These are phyloP conservation scores for Aelia acuminata DNA, from an alignment of 2,888 invertebrate species.

Conservation along the genomic window DNA sequence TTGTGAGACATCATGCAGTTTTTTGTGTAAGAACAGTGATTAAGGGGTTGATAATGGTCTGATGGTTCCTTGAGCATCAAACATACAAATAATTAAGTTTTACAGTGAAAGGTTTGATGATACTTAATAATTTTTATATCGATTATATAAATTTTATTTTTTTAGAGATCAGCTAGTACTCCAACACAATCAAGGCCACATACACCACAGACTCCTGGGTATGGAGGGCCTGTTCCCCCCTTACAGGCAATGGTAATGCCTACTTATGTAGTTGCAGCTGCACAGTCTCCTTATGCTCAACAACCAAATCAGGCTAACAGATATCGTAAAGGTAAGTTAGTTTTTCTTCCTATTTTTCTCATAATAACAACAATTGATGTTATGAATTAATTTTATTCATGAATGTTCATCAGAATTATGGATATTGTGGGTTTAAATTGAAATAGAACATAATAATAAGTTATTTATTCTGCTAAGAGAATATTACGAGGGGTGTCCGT, in stretches of 20 bases:
- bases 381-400: background rate
- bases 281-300: slow-evolving; percentile 66
- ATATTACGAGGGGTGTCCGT: no score
- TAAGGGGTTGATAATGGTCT: background rate
- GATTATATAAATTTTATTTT: slow-evolving; percentile 55
- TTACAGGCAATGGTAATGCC: slow-evolving; percentile 68
- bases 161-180: slow-evolving; percentile 75
- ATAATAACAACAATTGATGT: background rate
- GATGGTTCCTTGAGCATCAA: background rate
- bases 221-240: slow-evolving; percentile 67
- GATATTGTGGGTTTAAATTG: background rate
- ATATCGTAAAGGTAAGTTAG: slow-evolving; percentile 69
- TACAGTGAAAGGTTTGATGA: background rate
- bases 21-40: background rate
- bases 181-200: slow-evolving; percentile 83
- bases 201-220: slow-evolving; percentile 84
- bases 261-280: slow-evolving; percentile 69
- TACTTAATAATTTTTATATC: background rate
- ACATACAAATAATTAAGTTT: background rate
- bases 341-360: background rate
- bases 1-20: no score
- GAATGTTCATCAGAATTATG: background rate
- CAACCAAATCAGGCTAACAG: slow-evolving; percentile 69
- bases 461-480: no score
- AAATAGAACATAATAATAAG: background rate